phyloP scores from a whole-genome alignment of 2,888 invertebrate genomes.

The Caenorhabditis doughertyi region DNA sequence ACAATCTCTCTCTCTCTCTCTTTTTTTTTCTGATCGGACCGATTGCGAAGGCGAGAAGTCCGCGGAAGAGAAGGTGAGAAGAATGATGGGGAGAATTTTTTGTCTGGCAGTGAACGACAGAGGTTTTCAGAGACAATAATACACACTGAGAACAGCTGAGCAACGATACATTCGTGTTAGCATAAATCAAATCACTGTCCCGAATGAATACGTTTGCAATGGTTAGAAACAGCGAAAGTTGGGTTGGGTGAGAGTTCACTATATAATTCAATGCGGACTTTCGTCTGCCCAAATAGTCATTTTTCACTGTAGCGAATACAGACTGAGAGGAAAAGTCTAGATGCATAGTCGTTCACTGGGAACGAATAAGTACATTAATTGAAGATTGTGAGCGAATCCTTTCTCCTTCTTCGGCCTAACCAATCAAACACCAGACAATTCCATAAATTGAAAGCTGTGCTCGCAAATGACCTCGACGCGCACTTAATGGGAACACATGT shows the following conservation, averaged over 20 bases:
- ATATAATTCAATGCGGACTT: neutral
- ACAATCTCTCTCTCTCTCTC: conserved; percentile 29
- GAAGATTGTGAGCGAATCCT: neutral
- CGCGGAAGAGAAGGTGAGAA: conserved; percentile 38
- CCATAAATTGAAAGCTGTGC: neutral
- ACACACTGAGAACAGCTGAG: neutral
- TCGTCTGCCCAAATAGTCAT: too few relatives aligned
- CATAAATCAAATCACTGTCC: too few relatives aligned
- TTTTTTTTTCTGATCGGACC: conserved; percentile 45
- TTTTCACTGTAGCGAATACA: too few relatives aligned
- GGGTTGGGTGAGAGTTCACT: neutral
- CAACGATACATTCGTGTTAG: too few relatives aligned
- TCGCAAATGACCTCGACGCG: conserved; percentile 29
- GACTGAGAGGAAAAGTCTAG: too few relatives aligned
- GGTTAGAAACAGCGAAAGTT: neutral
- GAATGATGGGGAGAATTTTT: conserved; percentile 37
- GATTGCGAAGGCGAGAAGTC: conserved; percentile 54
- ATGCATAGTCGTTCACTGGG: too few relatives aligned
- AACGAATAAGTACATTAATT: too few relatives aligned
- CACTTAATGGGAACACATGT: conserved; percentile 53
- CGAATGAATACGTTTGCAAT: too few relatives aligned
- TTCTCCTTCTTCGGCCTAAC: neutral
- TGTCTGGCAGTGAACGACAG: conserved; percentile 15
- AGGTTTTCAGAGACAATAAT: conserved; percentile 42
- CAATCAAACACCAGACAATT: conserved; percentile 5